Evolutionary conservation across 2,797 vertebrate species (phyloP).

Genomic region (Etheostoma nigrum): DNA sequence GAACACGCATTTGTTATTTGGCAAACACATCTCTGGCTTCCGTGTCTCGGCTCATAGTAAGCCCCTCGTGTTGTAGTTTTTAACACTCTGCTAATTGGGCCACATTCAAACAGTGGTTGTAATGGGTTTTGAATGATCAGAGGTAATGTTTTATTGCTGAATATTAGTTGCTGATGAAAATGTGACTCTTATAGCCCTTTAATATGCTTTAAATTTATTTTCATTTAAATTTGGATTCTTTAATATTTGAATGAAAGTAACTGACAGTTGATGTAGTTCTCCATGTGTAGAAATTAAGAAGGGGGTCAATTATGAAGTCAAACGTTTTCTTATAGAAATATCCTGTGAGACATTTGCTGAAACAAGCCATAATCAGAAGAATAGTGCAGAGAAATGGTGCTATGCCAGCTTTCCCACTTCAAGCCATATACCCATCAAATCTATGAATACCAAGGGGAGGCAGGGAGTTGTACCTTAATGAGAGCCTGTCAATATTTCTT

Average conservation of each 20-base stretch:
- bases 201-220: neutral
- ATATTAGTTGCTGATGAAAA: slow-evolving; percentile 21
- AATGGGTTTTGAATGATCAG: slow-evolving; percentile 52
- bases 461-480: neutral
- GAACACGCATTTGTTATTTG: slow-evolving; percentile 79
- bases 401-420: slow-evolving; percentile 1
- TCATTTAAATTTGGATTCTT: neutral
- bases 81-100: slow-evolving; percentile 72
- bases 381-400: neutral
- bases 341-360: neutral
- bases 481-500: slow-evolving; percentile 13
- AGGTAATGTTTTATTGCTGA: slow-evolving; percentile 43
- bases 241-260: neutral
- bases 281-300: neutral
- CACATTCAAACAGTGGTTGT: slow-evolving; percentile 53
- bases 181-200: slow-evolving; percentile 4
- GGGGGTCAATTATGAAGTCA: neutral
- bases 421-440: neutral
- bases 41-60: slow-evolving; percentile 44
- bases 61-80: slow-evolving; percentile 59
- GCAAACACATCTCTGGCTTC: slow-evolving; percentile 67
- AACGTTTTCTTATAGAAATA: neutral
- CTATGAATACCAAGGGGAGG: neutral
- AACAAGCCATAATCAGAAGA: slow-evolving; percentile 7
- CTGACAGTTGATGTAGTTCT: neutral